A percentile compares a stretch with the other conserved stretches of the same genome.
These are phyloP conservation scores for Eumaeus atala DNA, from an alignment of 1,140 invertebrate species.

Conservation along the genomic window DNA sequence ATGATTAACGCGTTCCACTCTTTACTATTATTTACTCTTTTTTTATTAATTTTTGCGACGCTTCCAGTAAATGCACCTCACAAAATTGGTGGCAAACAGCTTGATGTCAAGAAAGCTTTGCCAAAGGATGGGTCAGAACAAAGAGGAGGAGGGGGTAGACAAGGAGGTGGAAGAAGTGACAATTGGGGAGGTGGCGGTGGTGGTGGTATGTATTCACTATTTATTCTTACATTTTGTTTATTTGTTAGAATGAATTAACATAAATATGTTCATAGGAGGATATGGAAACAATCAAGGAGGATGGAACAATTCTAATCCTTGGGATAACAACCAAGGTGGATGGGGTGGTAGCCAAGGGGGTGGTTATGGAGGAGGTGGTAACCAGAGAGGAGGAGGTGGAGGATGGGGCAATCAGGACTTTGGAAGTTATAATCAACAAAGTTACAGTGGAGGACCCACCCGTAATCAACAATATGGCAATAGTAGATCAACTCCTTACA, in stretches of 20 bases:
- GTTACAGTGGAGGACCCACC: constrained; percentile 82
- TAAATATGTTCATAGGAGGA: constrained; percentile 40
- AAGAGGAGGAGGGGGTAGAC: constrained; percentile 74
- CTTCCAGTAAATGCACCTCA: constrained; percentile 81
- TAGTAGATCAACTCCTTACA: constrained; percentile 80
- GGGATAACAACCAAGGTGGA: constrained; percentile 60
- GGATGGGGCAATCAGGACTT: constrained; percentile 77
- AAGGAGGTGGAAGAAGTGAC: constrained; percentile 63
- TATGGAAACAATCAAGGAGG: constrained; percentile 63
- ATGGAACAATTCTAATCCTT: constrained; percentile 58
- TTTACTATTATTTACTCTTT: constrained; percentile 18
- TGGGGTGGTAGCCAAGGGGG: constrained; percentile 59
- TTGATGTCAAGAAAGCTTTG: constrained; percentile 89
- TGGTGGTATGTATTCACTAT: constrained; percentile 26
- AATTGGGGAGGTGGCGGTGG: constrained; percentile 60
- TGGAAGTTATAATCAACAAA: constrained; percentile 84
- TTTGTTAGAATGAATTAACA: background rate
- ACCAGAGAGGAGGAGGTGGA: constrained; percentile 42
- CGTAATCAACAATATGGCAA: constrained; percentile 79
- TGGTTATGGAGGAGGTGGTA: constrained; percentile 49
- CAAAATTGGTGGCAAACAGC: constrained; percentile 84
- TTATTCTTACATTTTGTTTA: background rate
- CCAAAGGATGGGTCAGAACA: constrained; percentile 83
- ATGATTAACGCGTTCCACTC: constrained; percentile 14
- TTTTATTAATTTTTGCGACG: constrained; percentile 18